phyloP scores from a whole-genome alignment of 2,888 invertebrate species.

The Hydropsyche betteni region DNA sequence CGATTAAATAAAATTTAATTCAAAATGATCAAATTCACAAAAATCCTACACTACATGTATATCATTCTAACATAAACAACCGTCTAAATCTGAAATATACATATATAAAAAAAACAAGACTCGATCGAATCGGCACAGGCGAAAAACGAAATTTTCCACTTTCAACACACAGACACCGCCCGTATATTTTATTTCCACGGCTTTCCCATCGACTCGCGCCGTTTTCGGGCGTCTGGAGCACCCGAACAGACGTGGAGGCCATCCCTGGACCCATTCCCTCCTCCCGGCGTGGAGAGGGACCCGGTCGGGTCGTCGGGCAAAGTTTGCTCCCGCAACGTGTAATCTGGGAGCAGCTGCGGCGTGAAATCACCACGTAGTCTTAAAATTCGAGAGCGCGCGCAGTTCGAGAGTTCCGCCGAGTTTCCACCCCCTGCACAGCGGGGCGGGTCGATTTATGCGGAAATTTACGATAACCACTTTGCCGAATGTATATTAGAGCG shows the following conservation, averaged over 20 bases:
- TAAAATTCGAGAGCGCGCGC: constrained; percentile 34
- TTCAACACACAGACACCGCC: too few relatives aligned
- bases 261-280: background rate
- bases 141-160: too few relatives aligned
- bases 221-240: background rate
- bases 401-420: constrained; percentile 21
- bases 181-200: too few relatives aligned
- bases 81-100: too few relatives aligned
- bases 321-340: constrained; percentile 44
- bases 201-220: too few relatives aligned
- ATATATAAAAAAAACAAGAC: too few relatives aligned
- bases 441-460: constrained; percentile 49
- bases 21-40: too few relatives aligned
- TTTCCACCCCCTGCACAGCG: constrained; percentile 22
- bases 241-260: constrained; percentile 25
- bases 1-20: too few relatives aligned
- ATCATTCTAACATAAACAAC: too few relatives aligned
- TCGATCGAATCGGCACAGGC: too few relatives aligned
- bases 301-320: constrained; percentile 23
- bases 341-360: constrained; percentile 52
- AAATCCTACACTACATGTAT: too few relatives aligned
- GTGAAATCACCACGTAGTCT: constrained; percentile 52
- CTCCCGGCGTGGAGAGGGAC: background rate
- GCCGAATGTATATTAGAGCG: constrained; percentile 49
- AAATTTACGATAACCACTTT: constrained; percentile 52